Evolutionary conservation across 2,888 invertebrate species (phyloP), one percentile per base, ranked within the genome.

Genomic region (Drosophila ustulata): DNA sequence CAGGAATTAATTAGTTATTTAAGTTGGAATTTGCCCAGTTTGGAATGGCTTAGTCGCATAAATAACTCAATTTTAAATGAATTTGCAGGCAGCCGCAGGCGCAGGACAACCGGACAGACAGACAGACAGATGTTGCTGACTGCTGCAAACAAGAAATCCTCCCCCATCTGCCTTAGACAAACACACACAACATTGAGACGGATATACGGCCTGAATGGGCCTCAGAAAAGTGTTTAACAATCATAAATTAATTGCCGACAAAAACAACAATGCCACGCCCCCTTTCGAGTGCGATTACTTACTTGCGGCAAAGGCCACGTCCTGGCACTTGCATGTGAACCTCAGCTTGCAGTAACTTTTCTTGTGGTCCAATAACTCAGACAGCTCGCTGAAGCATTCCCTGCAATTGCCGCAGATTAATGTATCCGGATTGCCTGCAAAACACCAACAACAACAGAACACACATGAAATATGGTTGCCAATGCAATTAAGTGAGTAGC

Each of bases 401-500:
- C 96, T 94, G 92, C 96, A 96, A 91, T 95, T 95, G 82, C 96
- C 96, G 92, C 96, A 96, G 90, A 96, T 96, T 92, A 96, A 94
- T 89, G 96, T 95, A 92, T 96, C 96, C 75, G 95, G 95, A 91
- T 95, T 95, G 92, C 95, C 95, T 95, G 67, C 92, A 93, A 90
- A n/a, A 37, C 11, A 2, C 4, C 34, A 37, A 34, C 28, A 5
- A 5, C 57, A 58, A 70, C 25, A 64, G 43, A 0, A n/a, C 32
- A 55, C 6, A 37, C 46, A 58, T 70, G 46, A 70, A 52, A 71
- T 62, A 75, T 61, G 71, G 34, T 63, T 59, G 47, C 53, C 26
- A 50, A 51, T 34, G 43, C 47, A 56, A 66, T 66, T 53, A 58
- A 52, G 28, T 30, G 30, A 18, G 13, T 51, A 11, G 7, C 5